Conservation (phyloP, 2,888 invertebrate genomes). For the Plagodis dolabraria region DNA sequence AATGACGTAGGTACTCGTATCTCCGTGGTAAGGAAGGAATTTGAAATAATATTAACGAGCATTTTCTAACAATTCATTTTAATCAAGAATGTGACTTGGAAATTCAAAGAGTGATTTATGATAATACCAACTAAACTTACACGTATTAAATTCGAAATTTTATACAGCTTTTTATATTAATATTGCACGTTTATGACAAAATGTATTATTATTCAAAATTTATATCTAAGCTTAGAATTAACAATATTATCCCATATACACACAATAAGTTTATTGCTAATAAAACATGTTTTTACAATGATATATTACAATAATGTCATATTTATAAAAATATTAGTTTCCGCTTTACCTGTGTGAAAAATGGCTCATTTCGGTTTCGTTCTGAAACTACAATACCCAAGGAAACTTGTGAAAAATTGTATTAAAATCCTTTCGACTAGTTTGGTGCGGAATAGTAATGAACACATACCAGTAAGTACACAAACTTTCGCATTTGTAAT, state of each 20-base stretch:
- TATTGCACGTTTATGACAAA: constrained; percentile 66
- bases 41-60: constrained; percentile 29
- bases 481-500: no score
- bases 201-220: not conserved
- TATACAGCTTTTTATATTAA: constrained; percentile 60
- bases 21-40: not conserved
- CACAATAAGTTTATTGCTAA: not conserved
- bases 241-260: not conserved
- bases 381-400: no score
- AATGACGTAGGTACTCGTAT: not conserved
- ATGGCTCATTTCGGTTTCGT: no score
- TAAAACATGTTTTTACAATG: not conserved
- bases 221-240: no score
- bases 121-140: constrained; percentile 43
- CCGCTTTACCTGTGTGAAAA: no score
- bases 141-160: constrained; percentile 74
- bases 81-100: constrained; percentile 45
- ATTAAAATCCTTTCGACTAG: no score
- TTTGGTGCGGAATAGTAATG: no score
- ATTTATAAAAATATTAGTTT: no score
- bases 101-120: constrained; percentile 31
- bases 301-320: no score
- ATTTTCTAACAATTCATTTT: constrained; percentile 47
- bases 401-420: no score
- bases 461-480: no score